A percentile compares a stretch with the other conserved stretches of the same genome.
These are phyloP conservation scores for Phocoena sinus DNA, from an alignment of 2,113 vertebrate genomes.

Conservation along the genomic window DNA sequence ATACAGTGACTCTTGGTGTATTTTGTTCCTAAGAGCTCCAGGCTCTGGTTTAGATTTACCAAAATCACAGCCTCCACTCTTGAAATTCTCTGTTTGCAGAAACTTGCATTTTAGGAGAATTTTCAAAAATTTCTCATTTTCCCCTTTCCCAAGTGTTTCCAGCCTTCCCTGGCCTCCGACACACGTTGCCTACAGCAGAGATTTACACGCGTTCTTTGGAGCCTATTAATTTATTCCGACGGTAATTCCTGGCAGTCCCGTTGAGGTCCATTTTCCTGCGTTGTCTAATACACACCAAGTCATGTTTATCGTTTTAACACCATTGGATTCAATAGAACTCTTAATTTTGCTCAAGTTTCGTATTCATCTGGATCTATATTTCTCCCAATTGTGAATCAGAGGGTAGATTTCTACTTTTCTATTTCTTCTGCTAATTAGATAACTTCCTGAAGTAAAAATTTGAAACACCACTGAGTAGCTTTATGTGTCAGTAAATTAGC, in stretches of 20 bases:
- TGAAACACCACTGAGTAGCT: background rate
- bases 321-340: background rate
- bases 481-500: constrained; percentile 40
- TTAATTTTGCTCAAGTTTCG: background rate
- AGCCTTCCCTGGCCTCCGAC: constrained; percentile 66
- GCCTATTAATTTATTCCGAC: background rate
- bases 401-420: background rate
- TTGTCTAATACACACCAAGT: background rate
- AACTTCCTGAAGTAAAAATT: background rate
- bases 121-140: constrained; percentile 74
- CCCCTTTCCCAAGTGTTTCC: constrained; percentile 71
- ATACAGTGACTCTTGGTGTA: background rate
- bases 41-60: constrained; percentile 70
- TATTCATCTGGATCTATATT: background rate
- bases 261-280: background rate
- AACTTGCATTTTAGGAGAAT: constrained; percentile 69
- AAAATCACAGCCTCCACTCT: constrained; percentile 67
- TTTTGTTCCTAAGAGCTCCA: background rate
- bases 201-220: constrained; percentile 53
- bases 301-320: background rate
- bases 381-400: background rate
- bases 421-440: background rate
- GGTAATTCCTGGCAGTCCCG: background rate
- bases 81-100: constrained; percentile 66
- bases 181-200: constrained; percentile 51